A percentile compares a stretch with the other conserved stretches of the same genome.
Evolutionary conservation across 2,888 invertebrate species (phyloP).

Genomic region (Myopa testacea): DNA sequence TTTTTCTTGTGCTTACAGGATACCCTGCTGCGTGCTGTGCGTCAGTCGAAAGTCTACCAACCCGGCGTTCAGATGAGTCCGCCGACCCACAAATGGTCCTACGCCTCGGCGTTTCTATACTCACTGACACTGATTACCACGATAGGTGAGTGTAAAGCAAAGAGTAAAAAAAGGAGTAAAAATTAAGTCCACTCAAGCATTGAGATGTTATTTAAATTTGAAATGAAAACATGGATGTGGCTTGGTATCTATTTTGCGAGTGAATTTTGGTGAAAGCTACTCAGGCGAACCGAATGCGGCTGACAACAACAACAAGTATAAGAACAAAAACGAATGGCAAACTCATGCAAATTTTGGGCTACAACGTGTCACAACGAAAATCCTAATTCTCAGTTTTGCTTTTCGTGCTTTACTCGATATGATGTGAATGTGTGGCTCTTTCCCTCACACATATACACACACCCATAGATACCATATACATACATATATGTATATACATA

Average conservation of each 20-base stretch:
- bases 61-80: conserved; percentile 68
- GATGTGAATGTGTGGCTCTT: conserved; percentile 22
- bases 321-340: conserved; percentile 11
- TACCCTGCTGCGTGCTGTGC: conserved; percentile 67
- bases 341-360: conserved; percentile 12
- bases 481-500: not conserved
- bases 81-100: conserved; percentile 84
- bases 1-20: conserved; percentile 57
- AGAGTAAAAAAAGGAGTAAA: not conserved
- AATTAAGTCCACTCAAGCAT: not conserved
- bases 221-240: not conserved
- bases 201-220: conserved; percentile 7
- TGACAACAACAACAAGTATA: conserved; percentile 46
- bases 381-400: conserved; percentile 35
- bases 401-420: not conserved
- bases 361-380: conserved; percentile 43
- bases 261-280: not conserved
- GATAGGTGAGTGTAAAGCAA: conserved; percentile 78
- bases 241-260: not conserved
- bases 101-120: conserved; percentile 91
- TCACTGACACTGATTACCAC: conserved; percentile 94
- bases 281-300: not conserved
- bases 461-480: not conserved
- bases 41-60: conserved; percentile 67
- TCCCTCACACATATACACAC: not conserved